Evolutionary conservation across 2,113 vertebrate species (phyloP).

Genomic region (Epinephelus lanceolatus): DNA sequence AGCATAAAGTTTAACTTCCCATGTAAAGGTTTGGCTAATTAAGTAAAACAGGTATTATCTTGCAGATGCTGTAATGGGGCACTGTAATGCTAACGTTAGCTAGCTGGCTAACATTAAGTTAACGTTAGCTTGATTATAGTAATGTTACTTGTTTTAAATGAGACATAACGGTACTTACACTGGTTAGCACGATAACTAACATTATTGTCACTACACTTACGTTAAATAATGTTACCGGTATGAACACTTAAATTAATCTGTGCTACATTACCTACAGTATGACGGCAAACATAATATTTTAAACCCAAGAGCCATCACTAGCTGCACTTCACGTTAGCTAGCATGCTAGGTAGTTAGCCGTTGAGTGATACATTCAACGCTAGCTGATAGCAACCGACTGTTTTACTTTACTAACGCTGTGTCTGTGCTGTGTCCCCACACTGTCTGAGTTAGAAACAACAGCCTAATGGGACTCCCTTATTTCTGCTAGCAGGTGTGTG

Average conservation of each 20-base stretch:
- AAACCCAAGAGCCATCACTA: slow-evolving; percentile 33
- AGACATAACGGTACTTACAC: not conserved
- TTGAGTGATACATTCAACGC: slow-evolving; percentile 34
- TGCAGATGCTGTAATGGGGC: not conserved
- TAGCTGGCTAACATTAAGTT: not conserved
- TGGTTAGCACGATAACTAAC: not conserved
- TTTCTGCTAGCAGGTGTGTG: not conserved
- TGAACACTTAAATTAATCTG: not conserved
- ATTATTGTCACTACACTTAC: not conserved
- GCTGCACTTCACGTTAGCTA: slow-evolving; percentile 17
- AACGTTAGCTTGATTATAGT: slow-evolving; percentile 5
- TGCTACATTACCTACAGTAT: slow-evolving; percentile 21
- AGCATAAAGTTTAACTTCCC: not conserved
- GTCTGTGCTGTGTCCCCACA: not conserved
- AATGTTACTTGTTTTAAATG: not conserved
- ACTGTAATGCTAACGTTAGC: slow-evolving; percentile 7
- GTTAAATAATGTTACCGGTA: not conserved
- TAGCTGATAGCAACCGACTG: not conserved
- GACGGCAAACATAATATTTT: slow-evolving; percentile 15
- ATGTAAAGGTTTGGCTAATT: not conserved
- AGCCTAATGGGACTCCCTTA: not conserved
- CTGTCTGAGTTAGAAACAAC: not conserved
- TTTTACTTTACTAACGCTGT: slow-evolving; percentile 6
- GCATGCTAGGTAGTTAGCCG: slow-evolving; percentile 32
- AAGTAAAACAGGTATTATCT: not conserved